Evolutionary conservation across 2,797 vertebrate genomes (phyloP), one percentile per base, ranked within the genome.

Genomic region (Coracias cyanogaster): DNA sequence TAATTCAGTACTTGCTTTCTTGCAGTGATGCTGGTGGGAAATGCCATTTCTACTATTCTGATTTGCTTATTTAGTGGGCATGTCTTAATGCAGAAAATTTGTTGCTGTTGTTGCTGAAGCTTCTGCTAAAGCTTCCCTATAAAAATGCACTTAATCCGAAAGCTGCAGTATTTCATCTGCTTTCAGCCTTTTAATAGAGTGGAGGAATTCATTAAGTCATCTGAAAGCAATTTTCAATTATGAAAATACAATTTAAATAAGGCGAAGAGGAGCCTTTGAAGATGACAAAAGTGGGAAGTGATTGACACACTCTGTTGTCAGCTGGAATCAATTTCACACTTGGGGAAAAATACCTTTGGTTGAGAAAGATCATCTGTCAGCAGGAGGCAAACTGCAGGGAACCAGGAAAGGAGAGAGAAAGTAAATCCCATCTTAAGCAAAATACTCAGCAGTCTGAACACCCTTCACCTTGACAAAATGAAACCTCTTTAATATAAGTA

Each of bases 221-320:
- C 78, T 93, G 82, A 94, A 97, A 96, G 93, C 91, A 95, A 97
- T 96, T 97, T 96, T 97, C 94, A 97, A 96, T 97, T 95, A 97
- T 91, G 76, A 98, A 97, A 98, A 95, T 93, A 94, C 79, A 95
- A 93, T 92, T 94, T 96, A 83, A 97, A 90, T 93, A 95, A 93
- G 82, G 55, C 20, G 76, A 93, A 92, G 95, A 92, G 37, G 54
- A 91, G 74, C 82, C 82, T 96, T 96, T 97, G 94, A 96, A 83
- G 90, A 93, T 96, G 96, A 92, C 91, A 95, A 85, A 96, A 97
- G 93, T 96, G 82, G 82, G 65, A 74, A 80, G 58, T 96, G 95
- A 97, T 94, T 97, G 94, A 95, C 86, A 96, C 80, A 89, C 83
- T 93, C 73, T 92, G 79, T 96, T 92, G 85, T 97, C 95, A 95